Evolutionary conservation across 2,888 invertebrate genomes (phyloP), one percentile per base, ranked within the genome.

Genomic region (Drosophila robusta): DNA sequence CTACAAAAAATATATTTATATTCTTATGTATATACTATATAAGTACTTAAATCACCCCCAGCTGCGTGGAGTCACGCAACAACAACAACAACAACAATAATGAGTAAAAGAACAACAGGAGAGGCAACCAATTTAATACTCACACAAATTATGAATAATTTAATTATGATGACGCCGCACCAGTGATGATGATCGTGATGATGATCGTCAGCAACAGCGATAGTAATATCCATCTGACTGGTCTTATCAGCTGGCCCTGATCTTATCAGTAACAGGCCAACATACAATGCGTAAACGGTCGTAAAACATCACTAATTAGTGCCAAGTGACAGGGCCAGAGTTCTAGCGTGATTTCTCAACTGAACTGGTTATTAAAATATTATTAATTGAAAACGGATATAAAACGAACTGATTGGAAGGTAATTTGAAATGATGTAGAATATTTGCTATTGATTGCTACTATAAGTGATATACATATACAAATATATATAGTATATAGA

Each of bases 281-380:
- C 41, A 47, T 57, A 61, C 60, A 60, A 46, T 42, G 18, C 47
- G 69, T 78, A 69, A 74, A 60, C 70, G 70, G 47, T 76, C 60
- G 70, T 76, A 32, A 64, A 66, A 76, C 76, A 78, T 56, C 38
- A 45, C 65, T 46, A 76, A 76, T 76, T 76, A 69, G 70, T 56
- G 39, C 46, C 26, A 54, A 58, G 39, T 56, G 62, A 75, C 56
- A 70, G 64, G 65, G 61, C 24, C 55, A 58, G n/a, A 24, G 26
- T 32, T 52, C 50, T 6, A 18, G 46, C 36, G 16, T 39, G 50
- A 39, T n/a, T 49, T 55, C 16, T n/a, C 9, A 16, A 24, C 44
- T 4, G 9, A 32, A 50, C 14, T 14, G 22, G 29, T 14, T 36
- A 16, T 16, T 11, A 8, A 9, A 9, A 6, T 51, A 16, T 29